Evolutionary conservation across 2,113 vertebrate species (phyloP).

Genomic region (Dryoscopus gambensis): DNA sequence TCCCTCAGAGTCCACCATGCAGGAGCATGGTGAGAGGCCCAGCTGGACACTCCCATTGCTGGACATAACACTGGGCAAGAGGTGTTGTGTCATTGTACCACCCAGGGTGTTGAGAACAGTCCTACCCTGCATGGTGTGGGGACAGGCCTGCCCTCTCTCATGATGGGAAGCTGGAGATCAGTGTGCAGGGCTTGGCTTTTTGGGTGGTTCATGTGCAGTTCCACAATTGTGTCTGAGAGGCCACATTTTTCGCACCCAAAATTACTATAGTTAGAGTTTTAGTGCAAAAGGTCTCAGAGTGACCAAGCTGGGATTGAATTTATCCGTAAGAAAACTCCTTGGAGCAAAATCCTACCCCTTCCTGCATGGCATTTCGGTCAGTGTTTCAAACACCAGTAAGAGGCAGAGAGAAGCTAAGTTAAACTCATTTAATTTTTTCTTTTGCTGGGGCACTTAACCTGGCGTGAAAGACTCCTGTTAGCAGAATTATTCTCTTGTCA

Average conservation of each 20-base stretch:
- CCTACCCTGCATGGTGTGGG: rapidly evolving
- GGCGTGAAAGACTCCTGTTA: background rate
- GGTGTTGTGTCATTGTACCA: rapidly evolving
- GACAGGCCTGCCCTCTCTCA: background rate
- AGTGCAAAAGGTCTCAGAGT: background rate
- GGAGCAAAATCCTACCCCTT: background rate
- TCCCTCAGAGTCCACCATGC: background rate
- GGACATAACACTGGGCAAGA: background rate
- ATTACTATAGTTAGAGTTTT: background rate
- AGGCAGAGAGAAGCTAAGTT: background rate
- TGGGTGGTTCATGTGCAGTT: background rate
- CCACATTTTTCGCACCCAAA: rapidly evolving
- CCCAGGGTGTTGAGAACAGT: background rate
- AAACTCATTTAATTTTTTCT: background rate
- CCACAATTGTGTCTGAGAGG: background rate
- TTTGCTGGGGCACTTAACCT: background rate
- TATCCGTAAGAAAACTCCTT: background rate
- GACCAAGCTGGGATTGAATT: background rate
- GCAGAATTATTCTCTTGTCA: slow-evolving; percentile 37
- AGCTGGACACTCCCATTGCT: background rate
- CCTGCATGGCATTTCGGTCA: rapidly evolving
- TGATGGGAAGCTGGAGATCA: rapidly evolving
- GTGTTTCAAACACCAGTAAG: background rate
- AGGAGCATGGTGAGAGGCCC: background rate
- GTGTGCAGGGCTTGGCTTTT: background rate